phyloP scores from a whole-genome alignment of 2,888 invertebrate species.

The Aphidius colemani region DNA sequence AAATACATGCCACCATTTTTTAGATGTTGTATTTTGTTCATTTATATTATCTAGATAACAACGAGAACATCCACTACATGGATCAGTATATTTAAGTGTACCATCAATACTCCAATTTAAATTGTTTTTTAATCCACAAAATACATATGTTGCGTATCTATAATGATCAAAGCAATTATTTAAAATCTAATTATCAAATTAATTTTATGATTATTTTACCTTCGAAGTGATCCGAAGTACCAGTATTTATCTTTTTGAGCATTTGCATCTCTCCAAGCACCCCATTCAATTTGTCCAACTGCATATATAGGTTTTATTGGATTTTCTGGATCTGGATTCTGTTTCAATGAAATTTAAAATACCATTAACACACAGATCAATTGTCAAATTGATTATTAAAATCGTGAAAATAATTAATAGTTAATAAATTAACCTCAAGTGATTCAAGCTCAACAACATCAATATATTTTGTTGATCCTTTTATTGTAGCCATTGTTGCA shows the following conservation, averaged over 20 bases:
- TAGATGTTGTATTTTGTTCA: constrained; percentile 46
- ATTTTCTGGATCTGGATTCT: constrained; percentile 48
- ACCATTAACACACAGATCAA: constrained; percentile 5
- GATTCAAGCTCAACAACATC: constrained; percentile 82
- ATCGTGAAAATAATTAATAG: not conserved
- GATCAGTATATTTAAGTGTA: constrained; percentile 74
- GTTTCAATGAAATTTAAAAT: constrained; percentile 26
- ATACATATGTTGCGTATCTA: constrained; percentile 75
- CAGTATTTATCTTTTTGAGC: constrained; percentile 82
- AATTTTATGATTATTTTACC: constrained; percentile 37
- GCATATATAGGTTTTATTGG: constrained; percentile 78
- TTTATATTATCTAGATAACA: constrained; percentile 63
- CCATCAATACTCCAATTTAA: constrained; percentile 75
- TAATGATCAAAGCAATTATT: constrained; percentile 11
- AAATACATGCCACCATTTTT: constrained; percentile 63
- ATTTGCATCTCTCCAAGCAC: constrained; percentile 80
- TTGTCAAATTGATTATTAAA: not conserved
- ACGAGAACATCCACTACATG: constrained; percentile 81
- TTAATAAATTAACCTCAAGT: constrained; percentile 44
- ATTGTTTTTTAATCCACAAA: constrained; percentile 71
- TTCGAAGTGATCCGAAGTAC: constrained; percentile 80
- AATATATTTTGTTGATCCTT: constrained; percentile 71
- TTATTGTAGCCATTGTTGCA: constrained; percentile 82
- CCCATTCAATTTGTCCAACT: constrained; percentile 80
- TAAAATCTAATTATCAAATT: not conserved